These are phyloP conservation scores for Gila orcuttii DNA, from an alignment of 2,113 vertebrate genomes.

Conservation along the genomic window DNA sequence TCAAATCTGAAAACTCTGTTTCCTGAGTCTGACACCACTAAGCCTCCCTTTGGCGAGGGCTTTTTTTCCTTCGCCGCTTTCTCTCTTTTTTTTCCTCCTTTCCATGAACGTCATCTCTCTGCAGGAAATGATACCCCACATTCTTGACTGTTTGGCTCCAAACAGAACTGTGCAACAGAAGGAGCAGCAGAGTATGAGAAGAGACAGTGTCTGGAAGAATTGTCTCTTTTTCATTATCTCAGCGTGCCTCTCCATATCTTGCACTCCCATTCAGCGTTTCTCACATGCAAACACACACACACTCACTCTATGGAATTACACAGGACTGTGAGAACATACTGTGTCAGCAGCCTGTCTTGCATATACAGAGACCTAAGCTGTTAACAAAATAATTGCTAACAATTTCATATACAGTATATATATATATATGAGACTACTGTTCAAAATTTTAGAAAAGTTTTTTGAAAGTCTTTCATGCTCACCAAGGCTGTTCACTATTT, in stretches of 20 bases:
- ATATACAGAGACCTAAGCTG: not conserved
- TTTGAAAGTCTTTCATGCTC: not conserved
- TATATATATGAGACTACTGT: not conserved
- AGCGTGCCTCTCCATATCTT: slow-evolving; percentile 48
- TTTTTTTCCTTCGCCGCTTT: slow-evolving; percentile 45
- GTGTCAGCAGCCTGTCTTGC: not conserved
- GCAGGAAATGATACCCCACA: slow-evolving; percentile 68
- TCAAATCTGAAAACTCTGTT: slow-evolving; percentile 57
- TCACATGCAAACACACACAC: slow-evolving; percentile 31
- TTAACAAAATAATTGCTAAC: slow-evolving; percentile 19
- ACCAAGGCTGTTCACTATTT: not conserved
- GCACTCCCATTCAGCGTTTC: slow-evolving; percentile 29
- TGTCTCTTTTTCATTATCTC: slow-evolving; percentile 56
- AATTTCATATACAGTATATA: not conserved
- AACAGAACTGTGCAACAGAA: slow-evolving; percentile 63
- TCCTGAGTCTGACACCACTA: slow-evolving; percentile 61
- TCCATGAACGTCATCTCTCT: slow-evolving; percentile 67
- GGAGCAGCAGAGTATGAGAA: slow-evolving; percentile 52
- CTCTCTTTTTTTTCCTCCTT: slow-evolving; percentile 52
- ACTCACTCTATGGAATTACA: slow-evolving; percentile 20
- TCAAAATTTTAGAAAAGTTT: not conserved
- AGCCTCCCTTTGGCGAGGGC: slow-evolving; percentile 54
- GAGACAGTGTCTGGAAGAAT: slow-evolving; percentile 51
- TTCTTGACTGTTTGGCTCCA: slow-evolving; percentile 61
- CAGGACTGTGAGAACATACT: slow-evolving; percentile 42